A percentile compares a stretch with the other conserved stretches of the same genome.
Conservation (phyloP, 2,797 vertebrate species). For the Lacerta bilineata region DNA sequence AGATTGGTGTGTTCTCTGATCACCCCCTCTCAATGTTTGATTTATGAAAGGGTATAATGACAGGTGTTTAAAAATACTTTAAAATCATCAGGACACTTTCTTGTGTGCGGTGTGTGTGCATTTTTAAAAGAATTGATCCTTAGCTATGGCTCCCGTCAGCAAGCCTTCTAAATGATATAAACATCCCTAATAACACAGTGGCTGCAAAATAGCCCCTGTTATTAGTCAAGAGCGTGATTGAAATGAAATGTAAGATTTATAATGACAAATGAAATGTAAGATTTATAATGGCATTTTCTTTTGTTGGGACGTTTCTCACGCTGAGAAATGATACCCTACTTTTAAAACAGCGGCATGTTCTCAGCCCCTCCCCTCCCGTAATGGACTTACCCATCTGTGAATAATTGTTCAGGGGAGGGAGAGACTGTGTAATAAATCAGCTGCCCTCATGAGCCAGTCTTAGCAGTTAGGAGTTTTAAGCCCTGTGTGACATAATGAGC, state of each 20-base stretch:
- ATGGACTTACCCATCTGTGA: constrained; percentile 41
- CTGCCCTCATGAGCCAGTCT: not conserved
- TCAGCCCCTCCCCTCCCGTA: not conserved
- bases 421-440: not conserved
- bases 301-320: constrained; percentile 35
- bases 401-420: constrained; percentile 22
- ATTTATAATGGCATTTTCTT: constrained; percentile 43
- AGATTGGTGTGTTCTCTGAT: not conserved
- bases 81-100: not conserved
- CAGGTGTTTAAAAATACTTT: constrained; percentile 21
- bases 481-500: constrained; percentile 17
- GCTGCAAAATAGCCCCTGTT: constrained; percentile 15
- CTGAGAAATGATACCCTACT: constrained; percentile 38
- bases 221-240: not conserved
- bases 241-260: constrained; percentile 24
- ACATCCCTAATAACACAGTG: not conserved
- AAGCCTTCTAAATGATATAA: constrained; percentile 32
- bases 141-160: not conserved
- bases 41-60: constrained; percentile 12
- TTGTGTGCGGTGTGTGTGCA: not conserved
- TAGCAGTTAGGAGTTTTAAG: constrained; percentile 16
- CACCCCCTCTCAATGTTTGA: not conserved
- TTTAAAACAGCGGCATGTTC: constrained; percentile 38
- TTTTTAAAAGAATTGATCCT: not conserved
- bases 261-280: not conserved